Base-by-base conservation (phyloP, 2,888 invertebrate genomes). In the Seira musarum region DNA sequence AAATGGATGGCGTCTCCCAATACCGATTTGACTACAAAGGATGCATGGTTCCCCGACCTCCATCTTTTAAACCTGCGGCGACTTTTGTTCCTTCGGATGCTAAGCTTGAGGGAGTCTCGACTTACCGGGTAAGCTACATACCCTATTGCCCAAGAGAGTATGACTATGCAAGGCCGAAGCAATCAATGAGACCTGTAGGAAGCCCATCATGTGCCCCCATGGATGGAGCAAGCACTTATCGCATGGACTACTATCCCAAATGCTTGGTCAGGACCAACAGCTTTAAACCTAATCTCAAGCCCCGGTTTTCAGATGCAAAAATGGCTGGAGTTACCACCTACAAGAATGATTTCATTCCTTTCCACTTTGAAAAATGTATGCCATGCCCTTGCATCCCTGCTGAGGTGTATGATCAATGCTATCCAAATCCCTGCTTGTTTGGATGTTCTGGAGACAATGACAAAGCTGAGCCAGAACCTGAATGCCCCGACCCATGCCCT, bases 121-220 rank as follows among this genome's bases (percentile, higher is more conserved):
- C 84, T 0, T 84, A 84, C 53, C 57, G 84, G 1, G 19, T 53
- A 35, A 76, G 64, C 64, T 84, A 81, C 73, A 80, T 82, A 10
- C 84, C 84, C 22, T 84, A 81, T 61, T 84, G 84, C 35, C 81
- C 81, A 10, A 25, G 82, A 30, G 84, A 84, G 25, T 84, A 84
- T 68, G 77, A 82, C 53, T 84, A 82, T 61, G 84, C 84, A 10
- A 78, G 81, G 21, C 82, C 81, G 17, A 82, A 81, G 2, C 68
- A 53, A 22, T 30, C 24, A 0, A 71, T 60, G 30, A 73, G 71
- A 53, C 75, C 73, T 46, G 30, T 73, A 10, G 69, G 70, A 13
- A 22, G 35, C 3, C 80, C 80, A 61, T 81, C 81, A 0, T 84
- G 84, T 68, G 79, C 75, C 6, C 81, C 81, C 3, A 82, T 84